Evolutionary conservation across 1,140 invertebrate species (phyloP).

Genomic region (Ectropis grisescens): DNA sequence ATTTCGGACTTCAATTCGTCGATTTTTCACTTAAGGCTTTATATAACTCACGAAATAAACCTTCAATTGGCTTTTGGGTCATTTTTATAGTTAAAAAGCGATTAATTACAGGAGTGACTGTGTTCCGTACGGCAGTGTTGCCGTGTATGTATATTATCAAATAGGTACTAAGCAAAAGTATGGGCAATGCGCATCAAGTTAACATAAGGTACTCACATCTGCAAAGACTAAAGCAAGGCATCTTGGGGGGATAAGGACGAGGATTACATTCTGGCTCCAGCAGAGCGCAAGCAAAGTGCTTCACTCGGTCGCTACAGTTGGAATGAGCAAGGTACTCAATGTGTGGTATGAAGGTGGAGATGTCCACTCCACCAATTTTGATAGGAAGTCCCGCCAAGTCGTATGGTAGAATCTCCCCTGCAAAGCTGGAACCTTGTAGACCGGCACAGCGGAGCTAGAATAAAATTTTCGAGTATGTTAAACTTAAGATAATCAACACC

Average conservation of each 20-base stretch:
- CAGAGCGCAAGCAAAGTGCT: conserved; percentile 74
- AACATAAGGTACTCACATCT: conserved; percentile 75
- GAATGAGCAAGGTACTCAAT: conserved; percentile 72
- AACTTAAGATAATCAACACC: no score
- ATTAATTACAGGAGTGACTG: no score
- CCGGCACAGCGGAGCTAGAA: conserved; percentile 54
- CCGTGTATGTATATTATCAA: no score
- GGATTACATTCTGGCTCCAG: conserved; percentile 77
- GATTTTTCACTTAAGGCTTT: no score
- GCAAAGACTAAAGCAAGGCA: conserved; percentile 76
- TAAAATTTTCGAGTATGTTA: conserved; percentile 1
- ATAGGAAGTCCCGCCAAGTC: conserved; percentile 69
- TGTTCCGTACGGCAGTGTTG: no score
- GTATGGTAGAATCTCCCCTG: conserved; percentile 74
- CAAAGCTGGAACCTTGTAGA: conserved; percentile 64
- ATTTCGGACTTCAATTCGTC: no score
- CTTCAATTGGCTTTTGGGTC: no score
- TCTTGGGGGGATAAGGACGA: conserved; percentile 66
- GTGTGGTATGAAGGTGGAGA: conserved; percentile 61
- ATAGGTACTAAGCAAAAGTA: no score
- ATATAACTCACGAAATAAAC: no score
- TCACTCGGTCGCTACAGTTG: conserved; percentile 73
- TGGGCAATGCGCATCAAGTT: no score
- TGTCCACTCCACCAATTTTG: conserved; percentile 33
- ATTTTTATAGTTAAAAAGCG: no score